These are phyloP conservation scores for Chloroclysta siterata DNA, from an alignment of 2,888 invertebrate species.

Conservation along the genomic window DNA sequence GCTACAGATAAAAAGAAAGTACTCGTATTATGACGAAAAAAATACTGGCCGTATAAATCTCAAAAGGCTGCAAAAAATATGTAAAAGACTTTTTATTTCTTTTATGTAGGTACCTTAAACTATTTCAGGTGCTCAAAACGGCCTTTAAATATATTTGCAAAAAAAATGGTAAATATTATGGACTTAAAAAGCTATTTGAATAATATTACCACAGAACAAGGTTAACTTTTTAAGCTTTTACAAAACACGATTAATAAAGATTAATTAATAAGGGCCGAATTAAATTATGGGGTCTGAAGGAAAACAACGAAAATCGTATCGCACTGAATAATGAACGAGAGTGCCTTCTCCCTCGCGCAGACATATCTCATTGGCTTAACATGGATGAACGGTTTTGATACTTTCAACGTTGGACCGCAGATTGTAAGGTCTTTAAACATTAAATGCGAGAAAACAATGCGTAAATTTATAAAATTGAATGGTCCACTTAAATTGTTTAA, in stretches of 20 bases:
- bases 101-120: too few species aligned
- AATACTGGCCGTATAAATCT: neutral
- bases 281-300: constrained; percentile 39
- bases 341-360: constrained; percentile 28
- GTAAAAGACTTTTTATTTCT: neutral
- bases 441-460: too few species aligned
- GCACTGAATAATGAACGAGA: constrained; percentile 62
- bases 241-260: constrained; percentile 23
- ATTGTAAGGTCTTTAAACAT: neutral
- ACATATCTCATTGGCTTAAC: constrained; percentile 19
- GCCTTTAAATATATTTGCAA: too few species aligned
- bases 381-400: constrained; percentile 38
- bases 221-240: neutral
- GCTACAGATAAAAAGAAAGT: neutral
- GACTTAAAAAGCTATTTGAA: neutral
- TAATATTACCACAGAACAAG: neutral
- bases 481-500: too few species aligned
- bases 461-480: too few species aligned
- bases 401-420: constrained; percentile 14
- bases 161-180: neutral
- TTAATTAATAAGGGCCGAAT: constrained; percentile 31
- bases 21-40: neutral
- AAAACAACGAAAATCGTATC: constrained; percentile 59
- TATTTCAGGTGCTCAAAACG: too few species aligned
- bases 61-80: neutral